Evolutionary conservation across 2,888 invertebrate species (phyloP), one percentile per base, ranked within the genome.

Genomic region (Cantharis flavilabris): DNA sequence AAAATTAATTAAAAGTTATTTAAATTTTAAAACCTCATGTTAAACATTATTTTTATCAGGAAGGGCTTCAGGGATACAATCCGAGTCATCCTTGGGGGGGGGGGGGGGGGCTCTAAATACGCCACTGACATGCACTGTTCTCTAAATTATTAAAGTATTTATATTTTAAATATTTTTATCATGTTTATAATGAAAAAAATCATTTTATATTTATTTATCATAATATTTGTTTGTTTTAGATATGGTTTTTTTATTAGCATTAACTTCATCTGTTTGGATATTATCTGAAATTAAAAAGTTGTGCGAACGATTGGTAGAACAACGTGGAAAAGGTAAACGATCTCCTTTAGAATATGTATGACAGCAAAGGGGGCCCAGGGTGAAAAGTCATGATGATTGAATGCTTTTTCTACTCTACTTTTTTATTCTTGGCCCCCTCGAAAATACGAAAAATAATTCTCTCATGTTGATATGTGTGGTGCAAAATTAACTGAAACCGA

Each of bases 201-300:
- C 1, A 23, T 5, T 23, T 20, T 20, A 23, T 23, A 23, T 23
- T 9, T 62, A 9, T 62, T 75, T 20, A 65, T 11, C 2, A 13
- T 65, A 9, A 65, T 67, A 3, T 16, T 69, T 28, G 62, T 23
- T 26, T 77, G 10, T 76, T 76, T 69, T 91, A 97, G 98, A 99
- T 91, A 93, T 99, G 87, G 88, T 96, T 83, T 97, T 98, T 89
- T 92, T 99, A 83, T 92, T 97, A 28, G 92, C 93, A 82, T 91
- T 99, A 76, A 97, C 99, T 20, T 99, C 99, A n/a, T 96, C 97
- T 81, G 99, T 99, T 72, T 98, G 98, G 89, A 90, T 97, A 76
- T 94, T 98, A 76, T 96, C 97, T 79, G 99, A 99, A 89, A 88
- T 96, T 30, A 97, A 97, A 89, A 99, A 99, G 87, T 90, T 95